phyloP scores from a whole-genome alignment of 2,113 vertebrate genomes.

The Ornithorhynchus anatinus region DNA sequence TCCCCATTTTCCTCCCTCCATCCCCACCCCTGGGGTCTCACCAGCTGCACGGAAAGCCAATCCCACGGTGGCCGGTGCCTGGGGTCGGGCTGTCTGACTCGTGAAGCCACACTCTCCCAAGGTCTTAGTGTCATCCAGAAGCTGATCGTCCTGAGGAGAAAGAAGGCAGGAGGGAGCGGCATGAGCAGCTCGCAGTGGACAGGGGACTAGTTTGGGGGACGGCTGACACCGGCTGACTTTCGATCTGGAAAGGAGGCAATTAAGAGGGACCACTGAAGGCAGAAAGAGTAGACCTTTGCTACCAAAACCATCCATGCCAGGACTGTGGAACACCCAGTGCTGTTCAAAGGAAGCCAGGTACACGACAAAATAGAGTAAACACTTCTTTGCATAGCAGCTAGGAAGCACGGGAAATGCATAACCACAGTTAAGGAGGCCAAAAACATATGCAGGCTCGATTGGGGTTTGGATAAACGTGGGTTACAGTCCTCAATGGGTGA shows the following conservation, averaged over 20 bases:
- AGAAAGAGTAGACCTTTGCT: not conserved
- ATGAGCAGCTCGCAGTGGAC: too few relatives aligned
- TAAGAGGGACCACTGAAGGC: not conserved
- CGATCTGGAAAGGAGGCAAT: not conserved
- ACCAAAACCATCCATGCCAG: not conserved
- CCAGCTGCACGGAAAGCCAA: conserved; percentile 86
- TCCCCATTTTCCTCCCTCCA: not conserved
- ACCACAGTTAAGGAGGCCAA: too few relatives aligned
- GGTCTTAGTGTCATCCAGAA: conserved; percentile 86
- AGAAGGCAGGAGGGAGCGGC: not conserved
- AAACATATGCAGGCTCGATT: too few relatives aligned
- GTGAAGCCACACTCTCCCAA: conserved; percentile 91
- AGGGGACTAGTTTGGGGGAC: not conserved
- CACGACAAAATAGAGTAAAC: too few relatives aligned
- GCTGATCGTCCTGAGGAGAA: conserved; percentile 82
- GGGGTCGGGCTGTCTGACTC: conserved; percentile 88
- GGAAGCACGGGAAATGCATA: too few relatives aligned
- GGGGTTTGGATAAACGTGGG: too few relatives aligned
- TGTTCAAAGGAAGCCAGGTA: too few relatives aligned
- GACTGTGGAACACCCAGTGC: too few relatives aligned
- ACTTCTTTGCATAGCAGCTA: too few relatives aligned
- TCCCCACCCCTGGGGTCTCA: not conserved
- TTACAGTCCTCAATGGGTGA: too few relatives aligned
- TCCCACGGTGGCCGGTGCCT: conserved; percentile 89
- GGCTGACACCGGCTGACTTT: not conserved